Conservation (phyloP, 2,797 vertebrate species). For the Potorous gilbertii region DNA sequence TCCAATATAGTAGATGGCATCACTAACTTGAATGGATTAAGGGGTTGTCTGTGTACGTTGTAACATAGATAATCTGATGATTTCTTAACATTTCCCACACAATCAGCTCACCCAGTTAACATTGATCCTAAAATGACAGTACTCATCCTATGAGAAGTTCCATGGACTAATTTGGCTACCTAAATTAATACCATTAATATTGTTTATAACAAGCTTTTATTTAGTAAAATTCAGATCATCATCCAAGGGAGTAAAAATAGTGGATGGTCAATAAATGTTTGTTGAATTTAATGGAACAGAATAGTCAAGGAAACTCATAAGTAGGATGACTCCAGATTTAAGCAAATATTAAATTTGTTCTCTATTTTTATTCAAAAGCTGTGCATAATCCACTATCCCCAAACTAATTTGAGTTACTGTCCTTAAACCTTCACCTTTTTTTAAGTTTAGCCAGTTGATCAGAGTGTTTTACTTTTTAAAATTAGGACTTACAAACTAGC, state of each 20-base stretch:
- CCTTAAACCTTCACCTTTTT: slow-evolving; percentile 24
- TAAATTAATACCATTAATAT: slow-evolving; percentile 49
- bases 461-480: slow-evolving; percentile 31
- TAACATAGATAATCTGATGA: background rate
- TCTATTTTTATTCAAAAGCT: slow-evolving; percentile 55
- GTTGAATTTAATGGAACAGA: background rate
- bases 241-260: background rate
- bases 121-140: slow-evolving; percentile 48
- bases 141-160: slow-evolving; percentile 38
- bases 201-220: slow-evolving; percentile 36
- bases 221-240: background rate
- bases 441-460: slow-evolving; percentile 50
- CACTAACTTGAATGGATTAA: background rate
- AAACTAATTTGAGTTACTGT: slow-evolving; percentile 22
- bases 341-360: slow-evolving; percentile 35
- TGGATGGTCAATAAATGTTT: background rate
- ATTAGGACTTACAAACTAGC: slow-evolving; percentile 27
- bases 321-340: slow-evolving; percentile 14
- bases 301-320: background rate
- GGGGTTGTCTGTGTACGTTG: background rate
- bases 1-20: background rate
- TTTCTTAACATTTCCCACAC: slow-evolving; percentile 48
- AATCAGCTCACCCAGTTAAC: slow-evolving; percentile 54
- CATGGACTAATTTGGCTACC: background rate
- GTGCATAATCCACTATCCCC: background rate